Evolutionary conservation across 1,140 invertebrate genomes (phyloP).

Genomic region (Popillia japonica): DNA sequence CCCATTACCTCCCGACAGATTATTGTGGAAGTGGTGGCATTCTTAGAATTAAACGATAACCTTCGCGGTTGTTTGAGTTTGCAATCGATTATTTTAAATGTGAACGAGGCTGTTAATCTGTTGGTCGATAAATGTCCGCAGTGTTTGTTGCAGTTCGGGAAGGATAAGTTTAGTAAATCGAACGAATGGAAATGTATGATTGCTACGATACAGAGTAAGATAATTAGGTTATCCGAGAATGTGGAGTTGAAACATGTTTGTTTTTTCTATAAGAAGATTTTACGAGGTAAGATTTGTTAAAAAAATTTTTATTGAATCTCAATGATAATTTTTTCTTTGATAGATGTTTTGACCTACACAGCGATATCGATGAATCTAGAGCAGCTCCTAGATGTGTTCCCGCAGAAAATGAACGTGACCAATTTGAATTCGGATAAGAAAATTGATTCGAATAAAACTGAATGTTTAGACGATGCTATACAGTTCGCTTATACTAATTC

Average conservation of each 20-base stretch:
- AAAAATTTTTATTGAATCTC: not conserved
- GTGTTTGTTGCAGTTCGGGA: conserved; percentile 66
- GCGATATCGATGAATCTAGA: conserved; percentile 63
- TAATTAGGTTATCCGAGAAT: conserved; percentile 56
- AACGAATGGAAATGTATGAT: conserved; percentile 66
- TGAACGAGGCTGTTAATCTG: conserved; percentile 56
- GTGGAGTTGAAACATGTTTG: conserved; percentile 58
- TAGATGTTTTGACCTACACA: conserved; percentile 64
- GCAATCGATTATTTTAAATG: conserved; percentile 51
- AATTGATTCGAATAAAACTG: not conserved
- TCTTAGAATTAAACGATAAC: conserved; percentile 54
- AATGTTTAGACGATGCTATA: conserved; percentile 16
- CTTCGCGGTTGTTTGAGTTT: conserved; percentile 55
- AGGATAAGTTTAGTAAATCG: conserved; percentile 64
- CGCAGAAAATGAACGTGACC: conserved; percentile 58
- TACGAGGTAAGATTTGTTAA: conserved; percentile 62
- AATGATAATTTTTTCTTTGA: not conserved
- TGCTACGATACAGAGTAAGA: conserved; percentile 61
- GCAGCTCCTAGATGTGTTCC: conserved; percentile 62
- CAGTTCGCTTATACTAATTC: not conserved
- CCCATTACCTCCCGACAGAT: conserved; percentile 55
- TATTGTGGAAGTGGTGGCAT: conserved; percentile 52
- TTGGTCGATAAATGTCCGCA: conserved; percentile 66
- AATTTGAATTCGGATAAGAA: conserved; percentile 8
- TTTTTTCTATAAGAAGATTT: conserved; percentile 63